phyloP scores from a whole-genome alignment of 2,888 invertebrate species.

The Octodonta nipae region DNA sequence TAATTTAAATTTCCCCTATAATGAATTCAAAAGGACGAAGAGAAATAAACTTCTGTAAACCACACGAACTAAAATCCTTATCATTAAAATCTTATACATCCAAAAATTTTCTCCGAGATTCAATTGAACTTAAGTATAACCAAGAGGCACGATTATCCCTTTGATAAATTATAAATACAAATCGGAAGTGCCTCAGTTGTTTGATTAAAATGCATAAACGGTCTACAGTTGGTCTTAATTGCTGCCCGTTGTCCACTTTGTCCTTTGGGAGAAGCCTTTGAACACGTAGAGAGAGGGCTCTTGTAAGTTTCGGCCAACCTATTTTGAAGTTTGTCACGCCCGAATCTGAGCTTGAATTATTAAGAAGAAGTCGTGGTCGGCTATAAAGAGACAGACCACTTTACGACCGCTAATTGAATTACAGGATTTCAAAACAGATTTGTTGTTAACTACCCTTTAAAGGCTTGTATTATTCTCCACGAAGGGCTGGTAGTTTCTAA shows the following conservation, averaged over 20 bases:
- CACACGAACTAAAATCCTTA: too few relatives aligned
- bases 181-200: constrained; percentile 21
- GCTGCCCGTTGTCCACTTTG: constrained; percentile 25
- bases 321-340: constrained; percentile 3
- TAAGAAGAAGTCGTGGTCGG: constrained; percentile 7
- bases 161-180: constrained; percentile 23
- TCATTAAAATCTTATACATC: too few relatives aligned
- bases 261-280: constrained; percentile 23
- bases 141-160: too few relatives aligned
- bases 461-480: background rate
- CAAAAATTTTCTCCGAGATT: too few relatives aligned
- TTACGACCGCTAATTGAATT: constrained; percentile 24
- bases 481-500: too few relatives aligned
- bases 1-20: too few relatives aligned
- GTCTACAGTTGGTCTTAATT: constrained; percentile 26
- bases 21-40: too few relatives aligned
- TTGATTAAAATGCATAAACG: constrained; percentile 30
- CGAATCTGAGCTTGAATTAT: constrained; percentile 1
- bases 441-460: constrained; percentile 2
- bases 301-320: constrained; percentile 1
- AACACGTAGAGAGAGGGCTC: constrained; percentile 17
- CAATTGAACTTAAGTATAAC: too few relatives aligned
- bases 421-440: constrained; percentile 19
- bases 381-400: constrained; percentile 22
- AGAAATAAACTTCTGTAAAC: too few relatives aligned